A percentile compares a stretch with the other conserved stretches of the same genome.
Evolutionary conservation across 2,113 vertebrate genomes (phyloP).

Genomic region (Cisticola juncidis): DNA sequence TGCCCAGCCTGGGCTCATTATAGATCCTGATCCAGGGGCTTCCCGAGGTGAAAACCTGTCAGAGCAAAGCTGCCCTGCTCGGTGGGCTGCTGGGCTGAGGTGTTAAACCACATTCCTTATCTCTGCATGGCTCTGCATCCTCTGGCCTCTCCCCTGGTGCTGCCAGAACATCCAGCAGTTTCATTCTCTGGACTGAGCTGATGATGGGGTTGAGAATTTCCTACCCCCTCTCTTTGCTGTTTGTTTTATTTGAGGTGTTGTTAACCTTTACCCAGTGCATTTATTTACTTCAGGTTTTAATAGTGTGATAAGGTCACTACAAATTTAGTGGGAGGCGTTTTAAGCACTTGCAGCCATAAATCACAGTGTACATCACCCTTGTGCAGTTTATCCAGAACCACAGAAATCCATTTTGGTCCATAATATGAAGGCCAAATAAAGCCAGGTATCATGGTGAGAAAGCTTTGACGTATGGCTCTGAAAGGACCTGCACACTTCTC

Average conservation of each 20-base stretch:
- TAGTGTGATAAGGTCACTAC: constrained; percentile 63
- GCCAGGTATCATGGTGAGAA: constrained; percentile 29
- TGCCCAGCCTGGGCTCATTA: not conserved
- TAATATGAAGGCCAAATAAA: constrained; percentile 44
- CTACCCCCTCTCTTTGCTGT: not conserved
- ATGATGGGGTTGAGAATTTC: not conserved
- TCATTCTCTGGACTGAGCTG: not conserved
- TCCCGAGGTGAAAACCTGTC: not conserved
- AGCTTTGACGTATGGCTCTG: constrained; percentile 61
- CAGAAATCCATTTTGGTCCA: constrained; percentile 71
- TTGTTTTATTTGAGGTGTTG: constrained; percentile 61
- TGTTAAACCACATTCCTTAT: not conserved
- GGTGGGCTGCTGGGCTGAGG: not conserved
- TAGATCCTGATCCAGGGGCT: not conserved
- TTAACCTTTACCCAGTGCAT: constrained; percentile 64
- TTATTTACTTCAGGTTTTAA: constrained; percentile 62
- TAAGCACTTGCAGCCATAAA: constrained; percentile 70
- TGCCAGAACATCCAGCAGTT: not conserved
- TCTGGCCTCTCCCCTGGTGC: not conserved
- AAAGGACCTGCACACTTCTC: constrained; percentile 38
- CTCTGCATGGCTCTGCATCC: not conserved
- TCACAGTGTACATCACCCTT: constrained; percentile 28
- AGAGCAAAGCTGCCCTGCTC: rapidly evolving
- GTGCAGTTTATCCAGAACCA: constrained; percentile 41
- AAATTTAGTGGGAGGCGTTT: constrained; percentile 68